Evolutionary conservation across 2,113 vertebrate genomes (phyloP), one percentile per base, ranked within the genome.

Genomic region (Sialia sialis): DNA sequence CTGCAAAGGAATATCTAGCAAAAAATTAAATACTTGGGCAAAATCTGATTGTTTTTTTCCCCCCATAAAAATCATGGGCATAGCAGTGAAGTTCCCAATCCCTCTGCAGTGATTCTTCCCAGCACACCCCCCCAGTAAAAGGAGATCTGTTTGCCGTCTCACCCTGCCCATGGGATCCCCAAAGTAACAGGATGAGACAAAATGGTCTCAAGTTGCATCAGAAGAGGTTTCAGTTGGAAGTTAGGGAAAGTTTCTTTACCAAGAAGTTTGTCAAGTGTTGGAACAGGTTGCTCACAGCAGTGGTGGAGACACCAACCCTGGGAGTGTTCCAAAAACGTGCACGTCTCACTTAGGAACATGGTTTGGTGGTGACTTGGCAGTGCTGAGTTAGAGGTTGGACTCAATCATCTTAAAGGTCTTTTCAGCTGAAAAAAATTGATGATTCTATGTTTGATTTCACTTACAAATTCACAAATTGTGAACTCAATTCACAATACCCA

Each of bases 271-370:
- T 25, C 16, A 48, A 55, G 25, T 13, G 4, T 7, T 34, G 30
- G 56, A 34, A 26, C 4, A 55, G 48, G 66, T n/a, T 63, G 16
- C 48, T 46, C 19, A 25, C n/a, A 39, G 34, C 74, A 62, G n/a
- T 30, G 39, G n/a, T 30, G 29, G 39, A 39, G 7, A 39, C 39
- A 34, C 55, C 39, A 62, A 3, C 13, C 54, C n/a, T 29, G 48
- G n/a, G 34, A 70, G 16, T 6, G 5, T 14, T 39, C 15, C 26
- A 41, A 39, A 54, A 29, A 4, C 0, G 0, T 14, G 48, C 34
- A 20, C 7, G 16, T 46, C 39, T 55, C 74, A 23, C 46, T 25
- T 9, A 20, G 48, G 39, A 25, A 34, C 6, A 3, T 14, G 55
- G 23, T 26, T 30, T 58, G 36, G 16, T 49, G 43, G 16, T 58